A percentile compares a stretch with the other conserved stretches of the same genome.
These are phyloP conservation scores for Diarsia mendica DNA, from an alignment of 2,888 invertebrate species.

Conservation along the genomic window DNA sequence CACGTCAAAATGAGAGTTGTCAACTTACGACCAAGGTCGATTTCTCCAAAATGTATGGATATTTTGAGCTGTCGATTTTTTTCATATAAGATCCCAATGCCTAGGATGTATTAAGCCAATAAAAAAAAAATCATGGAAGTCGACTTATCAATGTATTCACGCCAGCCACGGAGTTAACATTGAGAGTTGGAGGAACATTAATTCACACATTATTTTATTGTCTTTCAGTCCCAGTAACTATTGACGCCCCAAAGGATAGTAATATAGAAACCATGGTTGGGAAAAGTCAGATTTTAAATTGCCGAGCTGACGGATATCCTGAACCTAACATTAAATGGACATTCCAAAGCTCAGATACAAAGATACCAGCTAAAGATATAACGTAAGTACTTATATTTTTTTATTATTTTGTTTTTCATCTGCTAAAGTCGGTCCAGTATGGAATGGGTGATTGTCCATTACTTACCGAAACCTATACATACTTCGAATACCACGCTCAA, in stretches of 20 bases:
- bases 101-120: too few relatives aligned
- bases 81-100: too few relatives aligned
- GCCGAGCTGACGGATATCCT: conserved; percentile 73
- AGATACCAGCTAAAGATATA: conserved; percentile 35
- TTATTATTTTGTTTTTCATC: background rate
- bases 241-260: conserved; percentile 61
- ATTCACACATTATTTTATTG: background rate
- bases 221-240: conserved; percentile 49
- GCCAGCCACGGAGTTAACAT: too few relatives aligned
- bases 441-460: background rate
- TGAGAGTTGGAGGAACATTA: background rate
- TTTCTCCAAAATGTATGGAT: too few relatives aligned
- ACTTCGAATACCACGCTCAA: background rate
- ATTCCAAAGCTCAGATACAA: conserved; percentile 56
- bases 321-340: conserved; percentile 73
- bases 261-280: conserved; percentile 63
- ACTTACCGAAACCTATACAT: background rate
- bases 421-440: background rate
- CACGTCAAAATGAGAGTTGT: too few relatives aligned
- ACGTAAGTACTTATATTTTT: conserved; percentile 61
- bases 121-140: too few relatives aligned
- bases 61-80: too few relatives aligned
- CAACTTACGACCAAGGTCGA: too few relatives aligned
- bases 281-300: conserved; percentile 61
- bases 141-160: too few relatives aligned